Evolutionary conservation across 2,113 vertebrate genomes (phyloP), one percentile per base, ranked within the genome.

Genomic region (Damaliscus lunatus): DNA sequence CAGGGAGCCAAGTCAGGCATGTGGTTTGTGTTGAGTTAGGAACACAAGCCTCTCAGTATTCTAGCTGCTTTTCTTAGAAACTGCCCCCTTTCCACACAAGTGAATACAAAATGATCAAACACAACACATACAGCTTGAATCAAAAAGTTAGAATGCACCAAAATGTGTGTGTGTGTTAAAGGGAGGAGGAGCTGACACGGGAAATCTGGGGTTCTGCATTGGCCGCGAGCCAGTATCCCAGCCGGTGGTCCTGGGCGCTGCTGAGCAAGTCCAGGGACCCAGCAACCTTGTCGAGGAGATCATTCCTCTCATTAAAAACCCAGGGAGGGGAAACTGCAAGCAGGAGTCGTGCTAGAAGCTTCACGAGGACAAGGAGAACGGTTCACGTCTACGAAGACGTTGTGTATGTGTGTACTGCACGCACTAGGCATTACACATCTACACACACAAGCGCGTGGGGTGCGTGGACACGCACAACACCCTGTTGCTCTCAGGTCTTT

Each of bases 61-160:
- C 48, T 89, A 92, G 36, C 59, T 60, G 77, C 57, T 96, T 92
- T 97, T 90, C 95, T 96, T 90, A 96, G 94, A 90, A 90, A 85
- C 40, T 78, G 46, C 21, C 33, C 40, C 9, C 40, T 85, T 78
- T 86, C 27, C 77, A 93, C 40, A 59, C 46, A 64, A 88, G 59
- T 71, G 82, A 94, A 84, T 43, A 52, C 19, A 95, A 43, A 88
- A 85, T 81, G n/a, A 96, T 74, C 80, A 96, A 90, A 71, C 27
- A 71, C 46, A 82, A 88, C 48, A 74, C 6, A 33, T 46, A 80
- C 36, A 81, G 50, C 52, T 95, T 17, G 64, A 83, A 90, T 92
- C 50, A 12, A 90, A 94, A 90, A 67, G 59, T 87, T 1, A 48
- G 67, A 80, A 64, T 10, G 25, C 52, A 80, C 6, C 17, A 59